A percentile compares a stretch with the other conserved stretches of the same genome.
These are phyloP conservation scores for Pedetes capensis DNA, from an alignment of 2,113 vertebrate genomes.

Conservation along the genomic window DNA sequence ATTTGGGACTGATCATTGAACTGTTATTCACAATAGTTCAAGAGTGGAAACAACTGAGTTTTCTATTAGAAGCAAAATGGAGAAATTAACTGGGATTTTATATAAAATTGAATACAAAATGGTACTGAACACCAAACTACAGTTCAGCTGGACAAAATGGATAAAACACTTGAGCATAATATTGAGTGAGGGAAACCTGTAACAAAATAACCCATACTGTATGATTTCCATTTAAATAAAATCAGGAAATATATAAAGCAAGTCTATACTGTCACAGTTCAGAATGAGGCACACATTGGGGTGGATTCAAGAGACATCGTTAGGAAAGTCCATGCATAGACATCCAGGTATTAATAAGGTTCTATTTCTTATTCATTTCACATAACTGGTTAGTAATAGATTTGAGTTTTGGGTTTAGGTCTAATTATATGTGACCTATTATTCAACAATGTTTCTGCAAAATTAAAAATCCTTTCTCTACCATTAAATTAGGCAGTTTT, in stretches of 20 bases:
- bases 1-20: background rate
- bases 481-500: background rate
- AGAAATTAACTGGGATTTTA: too few species aligned
- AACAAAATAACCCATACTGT: background rate
- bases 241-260: background rate
- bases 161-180: background rate
- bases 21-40: too few species aligned
- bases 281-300: background rate
- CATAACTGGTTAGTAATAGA: background rate
- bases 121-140: background rate
- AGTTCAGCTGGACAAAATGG: background rate
- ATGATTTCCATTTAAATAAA: background rate
- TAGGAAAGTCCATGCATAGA: background rate
- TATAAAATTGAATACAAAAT: background rate
- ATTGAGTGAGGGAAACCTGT: background rate
- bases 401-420: background rate
- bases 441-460: background rate
- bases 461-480: background rate
- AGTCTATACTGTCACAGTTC: background rate
- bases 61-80: too few species aligned
- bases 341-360: background rate
- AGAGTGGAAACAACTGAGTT: too few species aligned
- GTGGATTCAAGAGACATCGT: background rate
- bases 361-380: background rate
- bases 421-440: background rate